A percentile compares a stretch with the other conserved stretches of the same genome.
Evolutionary conservation across 2,797 vertebrate genomes (phyloP).

Genomic region (Eurystomus glaucurus): DNA sequence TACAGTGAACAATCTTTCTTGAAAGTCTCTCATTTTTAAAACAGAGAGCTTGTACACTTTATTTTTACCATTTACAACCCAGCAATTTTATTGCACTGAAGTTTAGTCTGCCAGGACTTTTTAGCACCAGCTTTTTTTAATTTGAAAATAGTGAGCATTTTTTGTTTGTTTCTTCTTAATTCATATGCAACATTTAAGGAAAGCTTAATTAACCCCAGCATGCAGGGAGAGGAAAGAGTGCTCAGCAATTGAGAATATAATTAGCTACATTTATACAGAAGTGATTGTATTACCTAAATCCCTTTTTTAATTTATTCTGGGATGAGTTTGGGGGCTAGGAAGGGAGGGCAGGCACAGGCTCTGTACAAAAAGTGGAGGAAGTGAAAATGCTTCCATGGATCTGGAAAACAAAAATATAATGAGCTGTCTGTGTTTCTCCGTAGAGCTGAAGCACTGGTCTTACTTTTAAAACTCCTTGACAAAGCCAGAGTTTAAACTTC

Average conservation of each 20-base stretch:
- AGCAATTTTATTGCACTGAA: not conserved
- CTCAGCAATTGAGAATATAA: not conserved
- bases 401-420: not conserved
- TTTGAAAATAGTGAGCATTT: not conserved
- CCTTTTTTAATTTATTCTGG: not conserved
- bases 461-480: not conserved
- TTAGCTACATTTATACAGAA: constrained; percentile 20
- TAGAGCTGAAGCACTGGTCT: not conserved
- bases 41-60: not conserved
- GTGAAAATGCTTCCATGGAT: not conserved
- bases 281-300: constrained; percentile 6
- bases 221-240: not conserved
- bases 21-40: not conserved
- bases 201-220: constrained; percentile 50
- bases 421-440: not conserved
- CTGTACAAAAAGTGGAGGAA: not conserved
- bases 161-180: constrained; percentile 46
- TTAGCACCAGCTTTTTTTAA: constrained; percentile 19
- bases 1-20: not conserved
- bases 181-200: constrained; percentile 19
- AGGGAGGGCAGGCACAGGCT: not conserved
- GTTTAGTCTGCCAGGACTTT: not conserved
- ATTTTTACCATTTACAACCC: constrained; percentile 20
- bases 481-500: not conserved
- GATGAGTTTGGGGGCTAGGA: not conserved